These are phyloP conservation scores for Amazonetta brasiliensis DNA, from an alignment of 2,797 vertebrate genomes.

Conservation along the genomic window DNA sequence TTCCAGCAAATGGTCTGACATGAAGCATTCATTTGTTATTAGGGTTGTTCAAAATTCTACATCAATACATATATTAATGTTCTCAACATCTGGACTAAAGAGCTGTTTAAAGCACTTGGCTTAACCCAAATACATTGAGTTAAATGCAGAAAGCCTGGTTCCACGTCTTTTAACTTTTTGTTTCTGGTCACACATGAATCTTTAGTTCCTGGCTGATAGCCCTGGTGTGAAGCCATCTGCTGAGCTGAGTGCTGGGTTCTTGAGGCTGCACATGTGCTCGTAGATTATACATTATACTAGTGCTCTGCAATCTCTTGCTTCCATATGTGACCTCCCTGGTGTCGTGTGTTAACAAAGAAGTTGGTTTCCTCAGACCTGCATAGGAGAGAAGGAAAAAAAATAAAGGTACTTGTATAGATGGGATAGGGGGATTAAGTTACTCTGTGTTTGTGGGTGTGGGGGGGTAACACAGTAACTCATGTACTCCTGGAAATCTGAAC, in stretches of 20 bases:
- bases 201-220: background rate
- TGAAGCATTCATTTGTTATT: background rate
- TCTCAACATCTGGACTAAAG: background rate
- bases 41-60: background rate
- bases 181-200: background rate
- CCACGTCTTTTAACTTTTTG: background rate
- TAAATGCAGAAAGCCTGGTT: background rate
- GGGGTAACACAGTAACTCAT: background rate
- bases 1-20: background rate
- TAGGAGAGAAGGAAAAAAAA: background rate
- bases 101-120: background rate
- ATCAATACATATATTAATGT: background rate
- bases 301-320: background rate
- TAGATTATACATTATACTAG: rapidly evolving
- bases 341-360: background rate
- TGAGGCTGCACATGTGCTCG: rapidly evolving
- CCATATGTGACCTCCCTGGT: rapidly evolving
- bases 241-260: background rate
- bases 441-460: no score
- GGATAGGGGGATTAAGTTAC: background rate
- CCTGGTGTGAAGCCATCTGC: background rate
- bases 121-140: background rate
- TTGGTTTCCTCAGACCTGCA: background rate
- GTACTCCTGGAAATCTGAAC: background rate
- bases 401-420: background rate